Percentiles rank a stretch among this genome's conserved stretches.
These are phyloP conservation scores for Drosophila yooni DNA, from an alignment of 2,888 invertebrate species.

Conservation along the genomic window DNA sequence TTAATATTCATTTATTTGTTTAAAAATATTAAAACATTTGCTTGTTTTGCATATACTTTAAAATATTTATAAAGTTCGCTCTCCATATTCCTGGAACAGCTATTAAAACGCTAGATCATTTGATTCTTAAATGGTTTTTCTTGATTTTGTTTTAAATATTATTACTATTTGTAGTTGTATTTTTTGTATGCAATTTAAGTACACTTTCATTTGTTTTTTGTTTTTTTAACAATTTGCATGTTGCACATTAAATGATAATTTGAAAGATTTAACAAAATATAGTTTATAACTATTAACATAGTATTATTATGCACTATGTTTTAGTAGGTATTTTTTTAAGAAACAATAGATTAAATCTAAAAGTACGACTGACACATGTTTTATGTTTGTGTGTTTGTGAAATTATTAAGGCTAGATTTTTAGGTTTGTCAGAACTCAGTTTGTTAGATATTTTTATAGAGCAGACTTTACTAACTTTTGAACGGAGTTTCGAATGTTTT, in stretches of 20 bases:
- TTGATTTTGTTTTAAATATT: slow-evolving; percentile 10
- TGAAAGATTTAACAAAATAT: slow-evolving; percentile 48
- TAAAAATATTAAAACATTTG: slow-evolving; percentile 52
- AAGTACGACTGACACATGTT: slow-evolving; percentile 8
- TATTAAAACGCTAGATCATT: slow-evolving; percentile 50
- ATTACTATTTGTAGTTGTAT: slow-evolving; percentile 13
- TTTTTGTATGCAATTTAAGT: slow-evolving; percentile 60
- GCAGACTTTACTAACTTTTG: slow-evolving; percentile 18
- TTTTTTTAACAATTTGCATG: slow-evolving; percentile 24
- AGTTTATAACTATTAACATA: slow-evolving; percentile 66
- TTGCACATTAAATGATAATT: slow-evolving; percentile 30
- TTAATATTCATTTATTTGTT: slow-evolving; percentile 34
- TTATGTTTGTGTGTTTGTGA: slow-evolving; percentile 19
- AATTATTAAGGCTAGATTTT: slow-evolving; percentile 21
- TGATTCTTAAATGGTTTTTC: slow-evolving; percentile 26
- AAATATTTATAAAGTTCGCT: slow-evolving; percentile 34
- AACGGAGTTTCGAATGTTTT: slow-evolving; percentile 74
- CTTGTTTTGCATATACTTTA: slow-evolving; percentile 21
- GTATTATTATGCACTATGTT: slow-evolving; percentile 33
- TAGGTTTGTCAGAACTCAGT: not conserved
- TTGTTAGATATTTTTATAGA: slow-evolving; percentile 1
- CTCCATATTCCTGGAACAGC: slow-evolving; percentile 51
- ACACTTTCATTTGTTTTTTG: slow-evolving; percentile 53
- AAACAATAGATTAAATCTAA: slow-evolving; percentile 27
- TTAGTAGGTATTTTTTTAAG: slow-evolving; percentile 12